Percentiles rank a stretch among this genome's conserved stretches.
phyloP scores from a whole-genome alignment of 2,888 invertebrate species.

The Synanthedon tipuliformis region DNA sequence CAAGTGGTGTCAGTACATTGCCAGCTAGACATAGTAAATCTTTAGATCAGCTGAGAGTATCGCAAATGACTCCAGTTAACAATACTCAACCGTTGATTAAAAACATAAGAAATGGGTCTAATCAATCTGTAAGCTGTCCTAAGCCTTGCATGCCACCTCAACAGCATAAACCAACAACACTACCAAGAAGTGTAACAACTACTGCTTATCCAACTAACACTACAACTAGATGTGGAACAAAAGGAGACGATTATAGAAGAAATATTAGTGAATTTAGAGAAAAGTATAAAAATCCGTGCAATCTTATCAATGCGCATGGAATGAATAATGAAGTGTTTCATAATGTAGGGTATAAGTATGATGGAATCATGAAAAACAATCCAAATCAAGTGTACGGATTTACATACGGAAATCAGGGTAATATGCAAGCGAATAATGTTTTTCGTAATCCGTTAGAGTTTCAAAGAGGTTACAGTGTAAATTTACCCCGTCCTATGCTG shows the following conservation, averaged over 20 bases:
- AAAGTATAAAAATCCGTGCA: constrained; percentile 72
- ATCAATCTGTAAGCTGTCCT: constrained; percentile 57
- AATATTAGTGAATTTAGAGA: constrained; percentile 74
- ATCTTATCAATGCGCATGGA: constrained; percentile 38
- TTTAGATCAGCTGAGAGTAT: constrained; percentile 79
- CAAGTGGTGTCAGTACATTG: constrained; percentile 64
- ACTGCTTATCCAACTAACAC: constrained; percentile 58
- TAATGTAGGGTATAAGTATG: constrained; percentile 57
- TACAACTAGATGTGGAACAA: constrained; percentile 45
- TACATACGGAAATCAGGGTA: constrained; percentile 69
- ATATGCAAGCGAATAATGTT: constrained; percentile 57
- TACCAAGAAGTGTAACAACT: constrained; percentile 62
- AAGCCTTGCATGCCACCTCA: constrained; percentile 51
- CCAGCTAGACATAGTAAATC: constrained; percentile 85
- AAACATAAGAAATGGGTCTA: constrained; percentile 42
- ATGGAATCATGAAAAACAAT: constrained; percentile 48
- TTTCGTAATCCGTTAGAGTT: constrained; percentile 69
- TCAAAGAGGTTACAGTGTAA: constrained; percentile 68
- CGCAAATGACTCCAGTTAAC: constrained; percentile 47
- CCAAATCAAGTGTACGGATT: constrained; percentile 63
- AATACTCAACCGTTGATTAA: constrained; percentile 39
- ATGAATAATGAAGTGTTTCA: constrained; percentile 59
- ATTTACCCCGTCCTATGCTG: constrained; percentile 70
- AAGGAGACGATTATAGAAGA: constrained; percentile 69
- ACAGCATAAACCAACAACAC: constrained; percentile 57